Base-by-base conservation (phyloP, 1,140 invertebrate species). In the Pteromalus puparum region DNA sequence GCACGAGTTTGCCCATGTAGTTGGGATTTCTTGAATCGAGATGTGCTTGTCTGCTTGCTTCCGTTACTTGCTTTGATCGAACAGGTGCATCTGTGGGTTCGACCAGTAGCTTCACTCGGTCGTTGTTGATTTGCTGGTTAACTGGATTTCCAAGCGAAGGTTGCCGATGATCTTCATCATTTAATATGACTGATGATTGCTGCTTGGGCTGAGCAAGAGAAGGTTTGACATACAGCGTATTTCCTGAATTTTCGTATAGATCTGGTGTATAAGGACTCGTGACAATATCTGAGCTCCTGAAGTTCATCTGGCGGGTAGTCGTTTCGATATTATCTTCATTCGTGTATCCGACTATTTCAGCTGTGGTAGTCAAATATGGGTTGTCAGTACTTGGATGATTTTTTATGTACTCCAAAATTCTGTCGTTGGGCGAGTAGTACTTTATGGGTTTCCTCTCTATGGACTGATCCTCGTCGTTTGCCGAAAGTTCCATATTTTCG, bases 391-490 rank as follows among this genome's bases (percentile, higher is more conserved):
- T 78, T 87, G 85, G 77, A 87, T 87, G 82, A 85, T 86, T 86
- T 82, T 87, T 87, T 61, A 83, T 83, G 72, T 89, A 89, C 5
- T 88, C 79, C n/a, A 88, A 18, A 53, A 89, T 80, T 77, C 87
- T 75, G 77, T 90, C 87, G 6, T 61, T 81, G 2, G 87, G 87
- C 24, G 90, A 89, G 73, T 88, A 89, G 86, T 90, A 90, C 76
- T 88, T 89, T 48, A 86, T 90, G 10, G 89, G 88, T 28, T 85
- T 81, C 42, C 82, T 77, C 24, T 87, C 86, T 12, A 86, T 80
- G 3, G 83, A 86, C 21, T 85, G 13, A 38, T 82, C 73, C 65
- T 26, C 3, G 28, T 34, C 1, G 4, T 30, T 18, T 18, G 28
- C 28, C 28, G 13, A 65, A n/a, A 53, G 61, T 82, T 77, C 13